These are phyloP conservation scores for Petrolisthes cinctipes DNA, from an alignment of 2,888 invertebrate species.

Conservation along the genomic window DNA sequence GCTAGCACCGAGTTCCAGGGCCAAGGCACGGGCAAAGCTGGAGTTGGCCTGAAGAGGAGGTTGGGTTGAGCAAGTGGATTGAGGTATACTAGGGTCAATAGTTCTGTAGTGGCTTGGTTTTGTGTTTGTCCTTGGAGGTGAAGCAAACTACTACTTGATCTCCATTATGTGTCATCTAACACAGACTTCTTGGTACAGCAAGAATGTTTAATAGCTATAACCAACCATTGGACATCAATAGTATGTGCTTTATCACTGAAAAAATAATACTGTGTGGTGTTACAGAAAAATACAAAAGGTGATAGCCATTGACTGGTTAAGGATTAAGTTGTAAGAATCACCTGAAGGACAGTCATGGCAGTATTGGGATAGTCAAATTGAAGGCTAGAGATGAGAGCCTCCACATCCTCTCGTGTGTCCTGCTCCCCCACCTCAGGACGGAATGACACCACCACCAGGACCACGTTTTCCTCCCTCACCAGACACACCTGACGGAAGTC, in stretches of 20 bases:
- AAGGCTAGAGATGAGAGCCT: slow-evolving; percentile 54
- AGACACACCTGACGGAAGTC: slow-evolving; percentile 69
- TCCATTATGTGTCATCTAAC: no score
- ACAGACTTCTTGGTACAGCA: no score
- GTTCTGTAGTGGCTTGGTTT: neutral
- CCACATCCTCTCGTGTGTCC: slow-evolving; percentile 70
- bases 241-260: no score
- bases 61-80: neutral
- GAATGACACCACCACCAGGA: slow-evolving; percentile 81
- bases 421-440: slow-evolving; percentile 72
- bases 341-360: slow-evolving; percentile 55
- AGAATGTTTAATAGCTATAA: no score
- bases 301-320: no score
- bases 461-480: slow-evolving; percentile 76
- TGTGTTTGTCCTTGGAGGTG: neutral
- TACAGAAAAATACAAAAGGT: no score
- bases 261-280: no score
- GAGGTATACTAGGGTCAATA: neutral
- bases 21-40: slow-evolving; percentile 84
- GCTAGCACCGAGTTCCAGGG: slow-evolving; percentile 83
- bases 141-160: no score
- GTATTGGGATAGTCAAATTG: slow-evolving; percentile 46
- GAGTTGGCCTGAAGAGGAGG: slow-evolving; percentile 40
- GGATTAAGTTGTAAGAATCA: neutral
- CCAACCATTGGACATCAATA: no score